Percentiles rank a stretch among this genome's conserved stretches.
These are phyloP conservation scores for Hippotragus niger DNA, from an alignment of 2,113 vertebrate genomes.

Conservation along the genomic window DNA sequence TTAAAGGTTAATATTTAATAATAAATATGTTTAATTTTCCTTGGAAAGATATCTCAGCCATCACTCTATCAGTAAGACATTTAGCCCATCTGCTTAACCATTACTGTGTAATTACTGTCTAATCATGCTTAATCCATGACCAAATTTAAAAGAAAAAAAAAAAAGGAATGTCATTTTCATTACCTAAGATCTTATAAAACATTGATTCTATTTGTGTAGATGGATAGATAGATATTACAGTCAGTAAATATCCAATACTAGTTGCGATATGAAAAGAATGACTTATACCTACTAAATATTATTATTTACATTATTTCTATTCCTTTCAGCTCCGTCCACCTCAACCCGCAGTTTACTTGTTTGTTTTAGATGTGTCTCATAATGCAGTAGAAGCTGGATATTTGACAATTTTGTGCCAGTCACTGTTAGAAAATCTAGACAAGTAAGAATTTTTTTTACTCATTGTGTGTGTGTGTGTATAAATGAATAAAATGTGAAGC, in stretches of 20 bases:
- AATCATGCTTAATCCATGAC: not conserved
- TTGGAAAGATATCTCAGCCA: not conserved
- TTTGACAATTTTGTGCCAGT: conserved; percentile 92
- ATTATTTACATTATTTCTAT: conserved; percentile 31
- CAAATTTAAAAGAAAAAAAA: not conserved
- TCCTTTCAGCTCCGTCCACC: conserved; percentile 92
- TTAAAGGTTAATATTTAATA: not conserved
- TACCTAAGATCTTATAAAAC: not conserved
- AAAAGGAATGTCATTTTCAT: not conserved
- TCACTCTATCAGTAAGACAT: not conserved
- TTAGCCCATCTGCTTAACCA: not conserved
- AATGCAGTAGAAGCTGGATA: conserved; percentile 96
- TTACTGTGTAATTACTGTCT: not conserved
- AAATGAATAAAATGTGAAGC: not conserved
- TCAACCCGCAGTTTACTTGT: conserved; percentile 96
- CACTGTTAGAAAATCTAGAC: conserved; percentile 93
- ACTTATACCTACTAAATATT: not conserved
- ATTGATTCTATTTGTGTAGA: not conserved
- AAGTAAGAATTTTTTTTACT: conserved; percentile 86
- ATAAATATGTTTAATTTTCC: not conserved
- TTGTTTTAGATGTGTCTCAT: conserved; percentile 97
- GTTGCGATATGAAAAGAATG: not conserved
- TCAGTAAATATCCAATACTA: not conserved
- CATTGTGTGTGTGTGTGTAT: not conserved
- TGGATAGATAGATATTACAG: not conserved